Percentiles rank a stretch among this genome's conserved stretches.
Evolutionary conservation across 1,140 invertebrate genomes (phyloP).

Genomic region (Triops longicaudatus): DNA sequence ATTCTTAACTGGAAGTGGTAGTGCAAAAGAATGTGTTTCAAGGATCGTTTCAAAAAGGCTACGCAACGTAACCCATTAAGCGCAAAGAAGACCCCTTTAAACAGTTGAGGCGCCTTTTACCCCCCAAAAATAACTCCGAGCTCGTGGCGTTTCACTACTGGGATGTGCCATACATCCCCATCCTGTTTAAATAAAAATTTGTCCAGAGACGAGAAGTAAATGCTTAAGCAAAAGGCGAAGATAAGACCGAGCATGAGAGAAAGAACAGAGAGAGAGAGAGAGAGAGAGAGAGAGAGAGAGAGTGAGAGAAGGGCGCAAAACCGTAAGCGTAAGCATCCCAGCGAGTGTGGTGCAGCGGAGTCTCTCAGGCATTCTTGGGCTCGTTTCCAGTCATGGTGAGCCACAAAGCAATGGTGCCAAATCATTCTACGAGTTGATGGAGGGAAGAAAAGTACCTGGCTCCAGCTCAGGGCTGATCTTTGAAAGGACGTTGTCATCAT

Average conservation of each 20-base stretch:
- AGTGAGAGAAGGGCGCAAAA: neutral
- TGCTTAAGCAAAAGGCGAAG: neutral
- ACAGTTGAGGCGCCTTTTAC: neutral
- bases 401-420: conserved; percentile 10
- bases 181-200: neutral
- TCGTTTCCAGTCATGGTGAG: neutral
- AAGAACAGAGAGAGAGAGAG: neutral
- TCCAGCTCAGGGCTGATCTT: neutral
- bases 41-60: neutral
- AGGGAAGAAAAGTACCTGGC: neutral
- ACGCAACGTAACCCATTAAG: neutral
- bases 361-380: conserved; percentile 1
- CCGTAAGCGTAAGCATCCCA: neutral
- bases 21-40: neutral
- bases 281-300: neutral
- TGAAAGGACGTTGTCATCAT: conserved; percentile 3
- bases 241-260: neutral
- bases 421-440: neutral
- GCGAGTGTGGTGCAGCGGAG: neutral
- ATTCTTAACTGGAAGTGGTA: neutral
- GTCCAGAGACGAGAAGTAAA: neutral
- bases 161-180: conserved; percentile 9
- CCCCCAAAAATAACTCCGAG: conserved; percentile 6
- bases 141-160: neutral
- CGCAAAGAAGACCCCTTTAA: neutral